A percentile compares a stretch with the other conserved stretches of the same genome.
Evolutionary conservation across 2,888 invertebrate genomes (phyloP).

Genomic region (Portevinia maculata): DNA sequence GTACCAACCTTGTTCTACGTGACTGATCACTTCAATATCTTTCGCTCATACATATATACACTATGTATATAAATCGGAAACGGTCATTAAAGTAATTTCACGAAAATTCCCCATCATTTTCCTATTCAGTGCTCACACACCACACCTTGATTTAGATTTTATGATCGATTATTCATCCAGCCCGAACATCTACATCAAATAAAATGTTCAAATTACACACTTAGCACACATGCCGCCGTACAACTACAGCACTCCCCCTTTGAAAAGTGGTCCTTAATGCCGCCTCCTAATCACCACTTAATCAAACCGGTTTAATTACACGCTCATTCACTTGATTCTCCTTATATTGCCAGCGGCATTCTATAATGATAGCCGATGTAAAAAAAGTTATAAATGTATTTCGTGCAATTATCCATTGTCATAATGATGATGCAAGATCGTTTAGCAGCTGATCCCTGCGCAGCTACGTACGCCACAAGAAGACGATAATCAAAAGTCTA

Average conservation of each 20-base stretch:
- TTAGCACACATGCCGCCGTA: constrained; percentile 1
- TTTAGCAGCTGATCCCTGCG: constrained; percentile 1
- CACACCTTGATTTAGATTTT: constrained; percentile 43
- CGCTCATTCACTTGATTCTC: constrained; percentile 6
- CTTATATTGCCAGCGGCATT: constrained; percentile 19
- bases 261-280: constrained; percentile 22
- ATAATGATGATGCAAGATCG: constrained; percentile 40
- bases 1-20: constrained; percentile 16
- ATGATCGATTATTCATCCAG: constrained; percentile 36
- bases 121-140: constrained; percentile 31
- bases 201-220: constrained; percentile 41
- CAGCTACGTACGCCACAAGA: constrained; percentile 5
- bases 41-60: constrained; percentile 6
- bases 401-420: constrained; percentile 46
- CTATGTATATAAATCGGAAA: constrained; percentile 18
- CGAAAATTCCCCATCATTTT: constrained; percentile 27
- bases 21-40: constrained; percentile 16
- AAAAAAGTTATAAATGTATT: no score
- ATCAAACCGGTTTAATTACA: constrained; percentile 43
- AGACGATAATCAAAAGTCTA: constrained; percentile 1
- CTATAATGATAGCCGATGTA: constrained; percentile 15
- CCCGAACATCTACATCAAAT: constrained; percentile 32
- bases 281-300: constrained; percentile 34
- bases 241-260: background rate
- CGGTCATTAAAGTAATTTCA: constrained; percentile 19